Percentiles rank a stretch among this genome's conserved stretches.
These are phyloP conservation scores for Sebastes fasciatus DNA, from an alignment of 2,113 vertebrate genomes.

Conservation along the genomic window DNA sequence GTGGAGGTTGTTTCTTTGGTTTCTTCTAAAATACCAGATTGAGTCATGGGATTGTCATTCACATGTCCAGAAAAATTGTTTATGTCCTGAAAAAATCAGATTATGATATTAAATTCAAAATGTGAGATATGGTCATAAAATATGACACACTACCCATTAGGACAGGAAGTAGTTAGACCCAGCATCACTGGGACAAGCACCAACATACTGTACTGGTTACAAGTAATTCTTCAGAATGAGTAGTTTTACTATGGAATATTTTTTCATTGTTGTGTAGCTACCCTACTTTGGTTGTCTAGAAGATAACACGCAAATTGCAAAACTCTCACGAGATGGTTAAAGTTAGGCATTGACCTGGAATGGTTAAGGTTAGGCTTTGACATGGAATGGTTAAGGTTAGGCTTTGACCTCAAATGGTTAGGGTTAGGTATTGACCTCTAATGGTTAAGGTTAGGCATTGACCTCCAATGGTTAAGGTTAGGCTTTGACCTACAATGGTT, in stretches of 20 bases:
- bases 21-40: not conserved
- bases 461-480: too few species aligned
- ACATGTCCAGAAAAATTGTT: not conserved
- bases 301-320: too few species aligned
- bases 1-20: not conserved
- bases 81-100: too few species aligned
- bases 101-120: not conserved
- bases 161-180: not conserved
- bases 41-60: not conserved
- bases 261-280: not conserved
- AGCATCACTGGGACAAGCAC: not conserved
- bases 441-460: too few species aligned
- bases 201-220: not conserved
- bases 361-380: too few species aligned
- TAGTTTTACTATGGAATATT: not conserved
- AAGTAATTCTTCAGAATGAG: not conserved
- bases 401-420: too few species aligned
- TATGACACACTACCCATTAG: not conserved
- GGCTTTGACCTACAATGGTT: too few species aligned
- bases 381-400: too few species aligned
- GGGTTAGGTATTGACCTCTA: too few species aligned
- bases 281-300: not conserved
- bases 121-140: not conserved
- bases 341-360: too few species aligned
- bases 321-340: too few species aligned